These are phyloP conservation scores for Halisarca cf. caerulea DNA, from an alignment of 37 sponge, comb jelly and placozoan genomes.

Conservation along the genomic window DNA sequence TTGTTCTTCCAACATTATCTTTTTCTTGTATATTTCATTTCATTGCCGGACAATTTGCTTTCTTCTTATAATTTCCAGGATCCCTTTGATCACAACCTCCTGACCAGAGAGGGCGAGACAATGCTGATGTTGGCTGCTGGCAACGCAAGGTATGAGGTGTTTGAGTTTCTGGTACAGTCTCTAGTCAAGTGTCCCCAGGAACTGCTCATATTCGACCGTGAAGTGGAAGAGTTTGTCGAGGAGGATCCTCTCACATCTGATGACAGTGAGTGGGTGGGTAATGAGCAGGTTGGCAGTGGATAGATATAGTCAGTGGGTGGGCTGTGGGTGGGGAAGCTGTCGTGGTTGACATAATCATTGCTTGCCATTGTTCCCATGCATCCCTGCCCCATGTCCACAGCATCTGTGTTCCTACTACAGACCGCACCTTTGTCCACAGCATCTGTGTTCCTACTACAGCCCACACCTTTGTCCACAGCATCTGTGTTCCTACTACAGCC, in stretches of 20 bases:
- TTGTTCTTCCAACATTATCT: too few species aligned
- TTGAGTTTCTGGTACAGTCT: constrained; percentile 47
- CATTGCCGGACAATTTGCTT: background rate
- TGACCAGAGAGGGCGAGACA: constrained; percentile 30
- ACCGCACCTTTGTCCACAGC: too few species aligned
- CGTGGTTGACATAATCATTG: too few species aligned
- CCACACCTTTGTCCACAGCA: too few species aligned
- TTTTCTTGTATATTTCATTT: background rate
- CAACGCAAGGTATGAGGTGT: constrained; percentile 47
- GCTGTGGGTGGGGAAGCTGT: too few species aligned
- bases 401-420: too few species aligned
- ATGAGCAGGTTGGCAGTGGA: too few species aligned
- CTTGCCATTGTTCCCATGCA: too few species aligned
- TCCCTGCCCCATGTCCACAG: too few species aligned
- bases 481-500: too few species aligned
- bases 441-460: too few species aligned
- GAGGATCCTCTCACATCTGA: background rate
- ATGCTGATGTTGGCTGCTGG: constrained; percentile 68
- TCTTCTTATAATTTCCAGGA: constrained; percentile 19
- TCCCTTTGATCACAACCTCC: constrained; percentile 75
- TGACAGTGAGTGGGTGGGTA: background rate
- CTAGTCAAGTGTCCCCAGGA: background rate
- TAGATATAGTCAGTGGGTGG: too few species aligned
- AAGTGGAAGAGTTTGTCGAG: background rate
- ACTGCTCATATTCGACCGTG: background rate